Base-by-base conservation (phyloP, 2,888 invertebrate genomes). In the Nemapogon koenigi region DNA sequence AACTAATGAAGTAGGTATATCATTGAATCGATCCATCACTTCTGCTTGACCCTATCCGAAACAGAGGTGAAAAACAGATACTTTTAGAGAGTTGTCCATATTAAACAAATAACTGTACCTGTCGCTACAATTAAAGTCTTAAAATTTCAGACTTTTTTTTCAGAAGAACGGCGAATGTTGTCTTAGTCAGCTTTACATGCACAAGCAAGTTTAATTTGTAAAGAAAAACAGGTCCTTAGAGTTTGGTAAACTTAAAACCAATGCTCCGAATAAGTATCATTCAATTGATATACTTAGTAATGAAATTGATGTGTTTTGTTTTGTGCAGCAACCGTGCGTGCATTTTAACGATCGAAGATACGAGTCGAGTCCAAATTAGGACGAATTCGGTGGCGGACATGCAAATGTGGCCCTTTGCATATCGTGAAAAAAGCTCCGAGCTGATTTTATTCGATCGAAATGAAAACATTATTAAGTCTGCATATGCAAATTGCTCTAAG, bases 341-440 rank as follows among this genome's bases (percentile, higher is more conserved):
- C 62, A 56, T 70, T 69, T 68, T 67, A 69, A 72, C 65, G 72
- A 75, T 69, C 45, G 44, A 57, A 67, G 70, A 75, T 70, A 72
- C 55, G 59, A 57, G 58, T 53, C 53, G 67, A 61, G 68, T 63
- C 69, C 76, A 78, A 78, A 71, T 72, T 71, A 69, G 72, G 67
- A 46, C 49, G 61, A 60, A 53, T 55, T 59, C 52, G 53, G 57
- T 61, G 62, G 59, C 44, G 48, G 51, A 44, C 17, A 71, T 70
- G 70, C 69, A 72, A 76, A 76, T 73, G 51, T 42, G 46, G 50
- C 50, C 39, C 50, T 72, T 75, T 71, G 70, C 71, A 71, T 73
- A 66, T 57, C 41, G 41, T 45, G 51, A 63, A 65, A 65, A 64
- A 57, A 51, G 47, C 44, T 41, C 43, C 45, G 51, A 53, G 57